Conservation (phyloP, 92 coral and sea anemone genomes). For the Epizoanthus stellaris region DNA sequence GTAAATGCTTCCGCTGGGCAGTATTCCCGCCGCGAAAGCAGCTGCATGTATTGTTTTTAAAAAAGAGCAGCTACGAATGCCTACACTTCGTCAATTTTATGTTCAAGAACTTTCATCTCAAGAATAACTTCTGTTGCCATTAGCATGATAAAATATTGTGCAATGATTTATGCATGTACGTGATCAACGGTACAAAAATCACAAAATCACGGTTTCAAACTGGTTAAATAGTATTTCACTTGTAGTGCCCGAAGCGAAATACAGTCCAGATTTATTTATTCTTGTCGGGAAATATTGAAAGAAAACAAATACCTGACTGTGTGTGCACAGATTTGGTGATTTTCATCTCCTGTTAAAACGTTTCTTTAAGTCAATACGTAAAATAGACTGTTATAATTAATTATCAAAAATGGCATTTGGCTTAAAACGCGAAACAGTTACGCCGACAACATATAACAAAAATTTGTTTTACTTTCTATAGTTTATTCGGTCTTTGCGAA, state of each 20-base stretch:
- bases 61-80: constrained; percentile 19
- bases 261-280: neutral
- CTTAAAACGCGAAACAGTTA: no score
- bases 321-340: neutral
- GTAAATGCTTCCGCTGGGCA: constrained; percentile 9
- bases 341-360: neutral
- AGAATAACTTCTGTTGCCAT: neutral
- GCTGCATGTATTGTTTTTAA: constrained; percentile 6
- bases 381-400: no score
- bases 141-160: neutral
- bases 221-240: neutral
- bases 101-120: constrained; percentile 3
- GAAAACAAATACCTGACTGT: neutral
- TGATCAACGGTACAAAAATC: neutral
- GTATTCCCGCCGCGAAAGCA: neutral
- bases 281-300: neutral
- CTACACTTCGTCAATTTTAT: neutral
- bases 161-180: neutral
- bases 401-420: no score
- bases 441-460: no score
- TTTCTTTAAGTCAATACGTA: no score
- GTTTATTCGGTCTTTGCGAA: no score
- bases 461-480: no score
- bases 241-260: constrained; percentile 19
- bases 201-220: neutral